Conservation (phyloP, 92 coral and sea anemone genomes). For the Umimayanthus kanabou region DNA sequence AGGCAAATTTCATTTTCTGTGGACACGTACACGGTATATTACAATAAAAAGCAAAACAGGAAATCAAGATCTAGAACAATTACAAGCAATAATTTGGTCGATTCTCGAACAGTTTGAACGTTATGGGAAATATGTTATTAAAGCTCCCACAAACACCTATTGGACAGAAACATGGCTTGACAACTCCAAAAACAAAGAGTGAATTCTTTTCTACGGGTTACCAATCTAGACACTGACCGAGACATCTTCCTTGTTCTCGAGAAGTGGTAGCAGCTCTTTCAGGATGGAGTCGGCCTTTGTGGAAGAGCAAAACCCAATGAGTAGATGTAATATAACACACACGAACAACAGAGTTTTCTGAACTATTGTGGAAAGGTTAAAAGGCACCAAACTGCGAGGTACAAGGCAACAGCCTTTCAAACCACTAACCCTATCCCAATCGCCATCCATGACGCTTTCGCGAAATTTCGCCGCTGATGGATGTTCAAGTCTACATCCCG, state of each 20-base stretch:
- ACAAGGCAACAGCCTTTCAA: slow-evolving; percentile 44
- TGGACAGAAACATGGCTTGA: background rate
- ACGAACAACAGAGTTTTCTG: slow-evolving; percentile 5
- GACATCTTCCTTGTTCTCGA: slow-evolving; percentile 90
- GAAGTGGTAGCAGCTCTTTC: slow-evolving; percentile 88
- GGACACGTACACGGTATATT: background rate
- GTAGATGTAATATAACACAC: slow-evolving; percentile 27
- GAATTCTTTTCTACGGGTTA: slow-evolving; percentile 28
- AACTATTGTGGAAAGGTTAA: background rate
- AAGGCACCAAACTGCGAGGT: slow-evolving; percentile 48
- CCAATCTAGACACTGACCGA: slow-evolving; percentile 70
- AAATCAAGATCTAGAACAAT: slow-evolving; percentile 7
- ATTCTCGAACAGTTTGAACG: background rate
- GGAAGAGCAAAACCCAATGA: slow-evolving; percentile 52
- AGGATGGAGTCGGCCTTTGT: slow-evolving; percentile 92
- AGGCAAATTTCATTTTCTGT: slow-evolving; percentile 96
- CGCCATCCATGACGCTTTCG: slow-evolving; percentile 97
- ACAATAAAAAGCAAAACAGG: slow-evolving; percentile 1
- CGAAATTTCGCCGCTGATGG: slow-evolving; percentile 98
- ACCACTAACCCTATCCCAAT: slow-evolving; percentile 93
- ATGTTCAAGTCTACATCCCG: slow-evolving; percentile 99
- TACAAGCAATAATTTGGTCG: background rate
- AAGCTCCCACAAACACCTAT: slow-evolving; percentile 23
- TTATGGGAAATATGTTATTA: slow-evolving; percentile 22
- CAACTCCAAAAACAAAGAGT: slow-evolving; percentile 62